phyloP scores from a whole-genome alignment of 2,888 invertebrate species.

The Oegoconia quadripuncta region DNA sequence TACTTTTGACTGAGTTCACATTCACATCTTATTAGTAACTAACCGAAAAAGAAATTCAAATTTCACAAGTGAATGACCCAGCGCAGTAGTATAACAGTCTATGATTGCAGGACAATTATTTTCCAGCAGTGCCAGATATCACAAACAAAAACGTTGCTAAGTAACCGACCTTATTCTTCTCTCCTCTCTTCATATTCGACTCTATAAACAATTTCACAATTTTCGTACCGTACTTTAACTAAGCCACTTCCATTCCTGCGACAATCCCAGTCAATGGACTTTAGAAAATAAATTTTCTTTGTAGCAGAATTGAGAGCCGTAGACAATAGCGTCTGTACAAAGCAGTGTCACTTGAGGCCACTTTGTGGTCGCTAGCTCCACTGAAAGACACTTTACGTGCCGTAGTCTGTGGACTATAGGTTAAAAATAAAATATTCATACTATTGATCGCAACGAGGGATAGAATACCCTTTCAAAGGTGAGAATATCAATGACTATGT shows the following conservation, averaged over 20 bases:
- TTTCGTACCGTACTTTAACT: no score
- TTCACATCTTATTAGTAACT: no score
- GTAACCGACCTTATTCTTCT: neutral
- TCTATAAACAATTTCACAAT: neutral
- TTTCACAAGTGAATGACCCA: no score
- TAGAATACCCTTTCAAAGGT: neutral
- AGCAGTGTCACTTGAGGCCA: slow-evolving; percentile 40
- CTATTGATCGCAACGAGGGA: neutral
- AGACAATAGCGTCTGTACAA: slow-evolving; percentile 42
- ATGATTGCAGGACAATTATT: neutral
- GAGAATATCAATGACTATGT: neutral
- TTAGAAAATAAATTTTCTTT: slow-evolving; percentile 49
- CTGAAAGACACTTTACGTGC: slow-evolving; percentile 17
- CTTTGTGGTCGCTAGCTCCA: slow-evolving; percentile 32
- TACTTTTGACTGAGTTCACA: no score
- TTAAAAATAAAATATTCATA: no score
- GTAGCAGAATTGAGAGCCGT: slow-evolving; percentile 28
- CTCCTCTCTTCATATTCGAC: neutral
- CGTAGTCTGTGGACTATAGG: neutral
- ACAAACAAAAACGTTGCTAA: no score
- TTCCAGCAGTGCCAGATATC: no score
- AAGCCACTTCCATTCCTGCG: neutral
- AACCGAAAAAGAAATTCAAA: no score
- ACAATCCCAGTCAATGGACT: slow-evolving; percentile 17
- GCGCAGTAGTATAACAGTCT: neutral